Conservation (phyloP, 2,113 vertebrate genomes). For the Chloebia gouldiae region DNA sequence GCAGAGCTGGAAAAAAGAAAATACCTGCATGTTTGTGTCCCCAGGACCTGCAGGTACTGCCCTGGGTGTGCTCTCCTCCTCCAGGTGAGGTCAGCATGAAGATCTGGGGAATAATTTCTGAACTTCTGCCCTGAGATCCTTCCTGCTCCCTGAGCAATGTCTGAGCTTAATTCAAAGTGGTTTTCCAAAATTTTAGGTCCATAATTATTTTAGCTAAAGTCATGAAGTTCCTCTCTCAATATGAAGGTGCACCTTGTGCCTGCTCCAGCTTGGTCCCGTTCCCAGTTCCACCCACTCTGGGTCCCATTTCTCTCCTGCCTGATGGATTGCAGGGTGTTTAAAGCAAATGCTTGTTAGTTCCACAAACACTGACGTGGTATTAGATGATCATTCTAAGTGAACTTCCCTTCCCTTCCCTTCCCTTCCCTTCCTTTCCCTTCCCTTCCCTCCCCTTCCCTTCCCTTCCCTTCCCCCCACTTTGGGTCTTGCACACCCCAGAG, state of each 20-base stretch:
- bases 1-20: background rate
- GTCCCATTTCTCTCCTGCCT: background rate
- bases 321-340: background rate
- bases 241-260: background rate
- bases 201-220: background rate
- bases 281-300: background rate
- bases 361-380: background rate
- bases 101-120: background rate
- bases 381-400: background rate
- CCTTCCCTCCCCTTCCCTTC: no score
- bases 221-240: background rate
- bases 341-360: background rate
- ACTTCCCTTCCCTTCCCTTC: fast-evolving
- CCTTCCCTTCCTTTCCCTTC: no score
- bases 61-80: background rate
- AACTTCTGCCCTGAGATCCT: background rate
- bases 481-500: background rate
- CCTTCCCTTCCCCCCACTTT: background rate
- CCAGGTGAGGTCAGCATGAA: background rate
- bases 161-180: background rate
- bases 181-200: background rate
- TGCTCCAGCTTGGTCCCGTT: background rate
- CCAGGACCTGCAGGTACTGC: background rate
- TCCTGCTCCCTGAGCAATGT: background rate
- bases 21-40: fast-evolving